These are phyloP conservation scores for Metacarcinus magister DNA, from an alignment of 2,888 invertebrate species.

Conservation along the genomic window DNA sequence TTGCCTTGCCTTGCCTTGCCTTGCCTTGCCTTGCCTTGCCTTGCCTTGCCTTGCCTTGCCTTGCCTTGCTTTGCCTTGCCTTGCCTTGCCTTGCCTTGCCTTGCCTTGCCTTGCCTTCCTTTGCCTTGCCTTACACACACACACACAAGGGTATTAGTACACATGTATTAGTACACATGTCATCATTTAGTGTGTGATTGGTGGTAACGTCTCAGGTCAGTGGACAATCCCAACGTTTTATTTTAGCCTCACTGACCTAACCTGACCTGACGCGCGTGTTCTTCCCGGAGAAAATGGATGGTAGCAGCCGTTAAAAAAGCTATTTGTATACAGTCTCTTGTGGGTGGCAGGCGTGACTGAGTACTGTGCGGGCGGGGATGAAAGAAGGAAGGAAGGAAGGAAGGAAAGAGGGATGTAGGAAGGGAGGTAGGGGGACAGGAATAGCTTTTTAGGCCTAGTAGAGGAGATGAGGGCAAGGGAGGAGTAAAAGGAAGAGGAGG, in stretches of 20 bases:
- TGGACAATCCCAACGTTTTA: slow-evolving; percentile 5
- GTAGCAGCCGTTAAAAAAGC: not conserved
- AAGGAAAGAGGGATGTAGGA: not conserved
- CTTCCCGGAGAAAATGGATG: not conserved
- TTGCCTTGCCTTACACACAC: not conserved
- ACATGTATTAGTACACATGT: not conserved
- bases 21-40: too few relatives aligned
- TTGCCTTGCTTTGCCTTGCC: too few relatives aligned
- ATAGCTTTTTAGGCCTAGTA: not conserved
- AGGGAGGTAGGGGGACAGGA: not conserved
- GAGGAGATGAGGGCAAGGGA: not conserved
- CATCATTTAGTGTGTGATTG: not conserved
- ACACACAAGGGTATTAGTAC: not conserved
- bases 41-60: too few relatives aligned
- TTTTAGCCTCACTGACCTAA: not conserved
- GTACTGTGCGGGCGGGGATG: not conserved
- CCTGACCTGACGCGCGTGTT: not conserved
- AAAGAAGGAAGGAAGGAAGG: not conserved
- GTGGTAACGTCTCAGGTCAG: not conserved
- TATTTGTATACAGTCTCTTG: slow-evolving; percentile 39
- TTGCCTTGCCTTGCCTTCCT: too few relatives aligned
- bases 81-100: too few relatives aligned
- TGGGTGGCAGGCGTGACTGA: slow-evolving; percentile 33
- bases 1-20: too few relatives aligned
- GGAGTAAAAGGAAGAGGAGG: not conserved